phyloP scores from a whole-genome alignment of 1,140 invertebrate species.

The Acromyrmex charruanus region DNA sequence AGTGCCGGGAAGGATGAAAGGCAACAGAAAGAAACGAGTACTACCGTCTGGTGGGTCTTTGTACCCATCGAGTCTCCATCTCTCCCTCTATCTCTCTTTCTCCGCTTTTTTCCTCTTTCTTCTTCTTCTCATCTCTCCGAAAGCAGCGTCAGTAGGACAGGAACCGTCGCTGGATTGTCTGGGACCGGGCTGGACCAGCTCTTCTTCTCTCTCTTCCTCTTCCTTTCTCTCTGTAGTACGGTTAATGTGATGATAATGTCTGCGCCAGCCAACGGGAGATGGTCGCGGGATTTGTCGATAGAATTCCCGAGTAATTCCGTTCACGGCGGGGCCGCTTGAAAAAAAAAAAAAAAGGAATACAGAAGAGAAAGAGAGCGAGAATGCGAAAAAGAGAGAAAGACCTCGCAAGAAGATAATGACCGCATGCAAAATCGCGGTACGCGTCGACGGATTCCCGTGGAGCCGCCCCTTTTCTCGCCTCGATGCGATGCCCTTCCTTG shows the following conservation, averaged over 20 bases:
- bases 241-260: conserved; percentile 72
- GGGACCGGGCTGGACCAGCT: conserved; percentile 57
- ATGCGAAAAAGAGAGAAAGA: not conserved
- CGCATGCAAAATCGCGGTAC: conserved; percentile 65
- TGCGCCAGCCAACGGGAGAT: conserved; percentile 50
- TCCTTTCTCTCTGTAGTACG: conserved; percentile 65
- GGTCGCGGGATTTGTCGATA: conserved; percentile 71
- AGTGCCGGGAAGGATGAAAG: conserved; percentile 76
- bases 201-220: not conserved
- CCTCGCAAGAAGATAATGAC: conserved; percentile 66
- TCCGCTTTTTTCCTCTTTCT: conserved; percentile 17
- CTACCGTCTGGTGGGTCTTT: conserved; percentile 77
- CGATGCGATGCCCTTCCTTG: not conserved
- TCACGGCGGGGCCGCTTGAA: conserved; percentile 24
- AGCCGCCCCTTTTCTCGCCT: conserved; percentile 18
- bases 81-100: conserved; percentile 32
- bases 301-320: conserved; percentile 67
- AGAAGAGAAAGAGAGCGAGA: conserved; percentile 1
- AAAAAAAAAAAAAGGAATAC: conserved; percentile 9
- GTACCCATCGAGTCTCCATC: conserved; percentile 64
- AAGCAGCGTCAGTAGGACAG: conserved; percentile 64
- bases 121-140: conserved; percentile 24
- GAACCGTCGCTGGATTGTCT: conserved; percentile 67
- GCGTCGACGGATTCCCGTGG: conserved; percentile 14
- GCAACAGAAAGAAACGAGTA: conserved; percentile 77